Base-by-base conservation (phyloP, 2,888 invertebrate genomes). In the Euplagia quadripunctaria region DNA sequence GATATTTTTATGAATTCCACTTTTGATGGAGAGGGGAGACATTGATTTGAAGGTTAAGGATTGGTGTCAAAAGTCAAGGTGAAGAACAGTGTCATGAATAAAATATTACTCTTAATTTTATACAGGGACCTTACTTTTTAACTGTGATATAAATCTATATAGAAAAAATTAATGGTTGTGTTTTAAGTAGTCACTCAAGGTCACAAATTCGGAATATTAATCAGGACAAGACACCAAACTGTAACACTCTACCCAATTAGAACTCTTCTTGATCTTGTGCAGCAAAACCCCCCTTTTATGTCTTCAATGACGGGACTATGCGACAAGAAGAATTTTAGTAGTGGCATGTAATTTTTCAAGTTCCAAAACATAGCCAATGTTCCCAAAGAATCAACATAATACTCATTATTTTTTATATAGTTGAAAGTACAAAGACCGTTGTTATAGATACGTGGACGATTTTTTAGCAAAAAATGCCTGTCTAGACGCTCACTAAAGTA, bases 1-100 rank as follows among this genome's bases (percentile, higher is more conserved):
- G 46, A 42, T 12, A 46, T 61, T 69, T 61, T 69, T 17, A 61
- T 69, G 12, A 68, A 42, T 52, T 68, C n/a, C n/a, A 7, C 41
- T 58, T n/a, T 68, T 58, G 68, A 58, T 58, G 58, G 43, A 58
- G 43, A 20, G 20, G 14, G 43, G 14, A 11, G 67, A 52, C 52
- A 6, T 66, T 52, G 20, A 52, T 68, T 55, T 68, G 16, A 51
- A 67, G 52, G 52, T 67, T n/a, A 67, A 17, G 52, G 0, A 51
- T 20, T 67, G 17, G 31, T 31, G 31, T 31, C 9, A 67, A 17
- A 52, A 17, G 51, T 52, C 41, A 55, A 67, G 41, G 67, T 68
- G 17, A 52, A 52, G 51, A 41, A 61, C 11, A 31, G 14, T 31
- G 6, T 31, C 61, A 61, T 31, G 31, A 61, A 61, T 61, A 31